Base-by-base conservation (phyloP, 2,888 invertebrate species). In the Heteromurus nitidus region DNA sequence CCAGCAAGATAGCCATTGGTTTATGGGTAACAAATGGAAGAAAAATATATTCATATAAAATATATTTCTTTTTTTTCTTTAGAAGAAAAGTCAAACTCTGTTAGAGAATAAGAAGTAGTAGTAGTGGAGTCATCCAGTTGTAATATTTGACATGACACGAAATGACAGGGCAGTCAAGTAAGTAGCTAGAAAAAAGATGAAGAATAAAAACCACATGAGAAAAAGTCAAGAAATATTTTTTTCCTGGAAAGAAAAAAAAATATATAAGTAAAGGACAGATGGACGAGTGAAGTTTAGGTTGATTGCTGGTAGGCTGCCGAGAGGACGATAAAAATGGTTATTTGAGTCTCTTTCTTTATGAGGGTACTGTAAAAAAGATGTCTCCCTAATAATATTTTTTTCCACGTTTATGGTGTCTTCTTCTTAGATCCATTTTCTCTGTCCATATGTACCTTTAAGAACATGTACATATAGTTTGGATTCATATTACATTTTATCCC, bases 101-200 rank as follows among this genome's bases (percentile, higher is more conserved):
- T 50, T 16, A 11, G n/a, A n/a, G n/a, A n/a, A n/a, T 9, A 36
- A 36, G 50, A n/a, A 64, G 18, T 7, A 9, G 18, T 26, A 53
- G 18, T 53, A 53, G 26, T 18, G 72, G 7, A 68, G 36, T 13
- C 18, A 67, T 16, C 31, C 60, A 16, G 68, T 50, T 68, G 30
- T 77, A 69, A 77, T 77, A 76, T 68, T 67, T 76, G 76, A 77
- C 76, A 69, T 77, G 76, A 77, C 76, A 69, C 30, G 76, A 77
- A 36, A 77, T 77, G 76, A 77, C 76, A 77, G 47, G 65, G 50
- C 24, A 77, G 68, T 26, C 26, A 20, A 36, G 65, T 42, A 69
- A 50, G 60, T 47, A 68, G 68, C 30, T 30, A 68, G n/a, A 53
- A 53, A 62, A 53, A 64, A 24, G 28, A 28, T 2, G 24, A 53